A percentile compares a stretch with the other conserved stretches of the same genome.
These are phyloP conservation scores for Tenthredo notha DNA, from an alignment of 2,888 invertebrate species.

Conservation along the genomic window DNA sequence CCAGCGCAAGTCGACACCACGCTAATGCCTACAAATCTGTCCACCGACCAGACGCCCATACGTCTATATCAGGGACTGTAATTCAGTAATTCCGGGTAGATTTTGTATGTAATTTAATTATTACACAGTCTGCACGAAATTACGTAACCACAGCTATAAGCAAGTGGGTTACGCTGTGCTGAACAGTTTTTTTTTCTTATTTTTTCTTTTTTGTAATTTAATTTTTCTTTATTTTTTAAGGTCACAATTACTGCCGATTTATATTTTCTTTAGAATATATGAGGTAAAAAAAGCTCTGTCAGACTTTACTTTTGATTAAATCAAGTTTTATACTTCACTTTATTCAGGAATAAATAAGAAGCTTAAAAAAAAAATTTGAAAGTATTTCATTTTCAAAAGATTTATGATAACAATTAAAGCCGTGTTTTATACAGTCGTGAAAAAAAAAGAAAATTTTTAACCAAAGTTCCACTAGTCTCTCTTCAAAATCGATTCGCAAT, in stretches of 20 bases:
- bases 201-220: background rate
- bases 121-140: background rate
- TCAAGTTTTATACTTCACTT: background rate
- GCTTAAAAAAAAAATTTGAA: background rate
- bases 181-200: background rate
- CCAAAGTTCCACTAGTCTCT: background rate
- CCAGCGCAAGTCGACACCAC: conserved; percentile 4
- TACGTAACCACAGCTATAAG: background rate
- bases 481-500: no score
- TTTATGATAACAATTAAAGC: background rate
- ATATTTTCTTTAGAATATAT: background rate
- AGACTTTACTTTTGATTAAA: background rate
- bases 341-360: background rate
- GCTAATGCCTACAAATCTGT: conserved; percentile 47
- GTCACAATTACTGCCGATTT: background rate
- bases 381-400: background rate
- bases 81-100: conserved; percentile 11
- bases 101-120: conserved; percentile 13
- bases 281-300: background rate
- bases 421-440: background rate
- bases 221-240: no score
- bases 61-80: conserved; percentile 19
- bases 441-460: background rate
- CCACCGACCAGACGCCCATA: conserved; percentile 25
- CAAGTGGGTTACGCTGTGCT: background rate